Conservation (phyloP, 2,888 invertebrate species). For the Spicauda simplicius region DNA sequence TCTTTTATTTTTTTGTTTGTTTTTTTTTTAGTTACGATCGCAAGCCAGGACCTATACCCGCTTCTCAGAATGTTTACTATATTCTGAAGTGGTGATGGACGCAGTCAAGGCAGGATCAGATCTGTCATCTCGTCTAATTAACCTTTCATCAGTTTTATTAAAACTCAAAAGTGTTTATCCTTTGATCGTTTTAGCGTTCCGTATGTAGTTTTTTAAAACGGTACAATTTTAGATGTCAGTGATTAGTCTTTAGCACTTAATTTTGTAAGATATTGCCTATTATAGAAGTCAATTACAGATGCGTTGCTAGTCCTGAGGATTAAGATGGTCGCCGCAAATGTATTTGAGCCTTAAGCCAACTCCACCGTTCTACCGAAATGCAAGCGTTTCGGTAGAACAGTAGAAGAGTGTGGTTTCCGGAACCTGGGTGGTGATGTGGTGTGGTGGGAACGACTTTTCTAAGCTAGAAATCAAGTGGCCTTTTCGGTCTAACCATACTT, state of each 20-base stretch:
- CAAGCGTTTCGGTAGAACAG: too few species aligned
- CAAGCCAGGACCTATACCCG: neutral
- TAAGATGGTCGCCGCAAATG: too few species aligned
- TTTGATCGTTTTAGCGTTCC: conserved; percentile 23
- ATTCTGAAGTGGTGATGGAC: neutral
- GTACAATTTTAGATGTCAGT: neutral
- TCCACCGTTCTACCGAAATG: too few species aligned
- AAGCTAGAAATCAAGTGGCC: too few species aligned
- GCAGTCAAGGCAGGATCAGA: neutral
- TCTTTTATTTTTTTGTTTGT: too few species aligned
- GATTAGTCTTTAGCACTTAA: neutral
- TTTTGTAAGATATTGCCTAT: neutral
- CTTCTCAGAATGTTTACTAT: neutral
- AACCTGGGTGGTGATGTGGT: too few species aligned
- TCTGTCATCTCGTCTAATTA: neutral
- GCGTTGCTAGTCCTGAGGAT: too few species aligned
- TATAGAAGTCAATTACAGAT: too few species aligned
- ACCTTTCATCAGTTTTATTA: conserved; percentile 9
- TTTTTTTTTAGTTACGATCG: neutral
- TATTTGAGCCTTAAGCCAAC: too few species aligned
- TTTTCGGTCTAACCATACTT: too few species aligned
- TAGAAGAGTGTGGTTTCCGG: too few species aligned
- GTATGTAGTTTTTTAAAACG: neutral
- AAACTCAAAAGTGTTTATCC: conserved; percentile 5
- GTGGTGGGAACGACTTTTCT: too few species aligned